Evolutionary conservation across 2,113 vertebrate genomes (phyloP), one percentile per base, ranked within the genome.

Genomic region (Hypanus sabinus): DNA sequence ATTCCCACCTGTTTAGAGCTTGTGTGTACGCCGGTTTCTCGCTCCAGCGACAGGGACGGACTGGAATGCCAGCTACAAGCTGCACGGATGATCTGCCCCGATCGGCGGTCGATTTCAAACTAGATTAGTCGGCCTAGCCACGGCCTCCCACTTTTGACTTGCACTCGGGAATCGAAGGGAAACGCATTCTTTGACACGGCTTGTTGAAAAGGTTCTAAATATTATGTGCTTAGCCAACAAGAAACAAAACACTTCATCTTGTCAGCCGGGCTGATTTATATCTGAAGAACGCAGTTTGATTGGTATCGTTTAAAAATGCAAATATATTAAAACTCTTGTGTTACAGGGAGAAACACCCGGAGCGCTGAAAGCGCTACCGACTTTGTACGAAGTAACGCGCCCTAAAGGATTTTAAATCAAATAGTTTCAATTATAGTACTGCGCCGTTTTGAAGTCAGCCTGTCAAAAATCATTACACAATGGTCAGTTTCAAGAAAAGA

Each of bases 141-240:
- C 11, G 9, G 55, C 79, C 18, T 16, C 10, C 33, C 60, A 20
- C 14, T 33, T 30, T 90, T 68, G 5, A 33, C 30, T 90, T 65
- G 60, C 60, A 22, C n/a, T 90, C 27, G 60, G 60, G 7, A 33
- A 1, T 87, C 27, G 10, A 30, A 87, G 30, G 83, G 55, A n/a
- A 85, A 60, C 81, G 55, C 81, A 90, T 90, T 90, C 85, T 90
- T 33, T 90, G 85, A 90, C 85, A 90, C 85, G 85, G 85, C 60
- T 36, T 90, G 60, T 90, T 90, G 62, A 60, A 33, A 65, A 33
- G 60, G n/a, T 20, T 90, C 85, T 90, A 90, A 90, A 90, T 90
- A 90, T 90, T 90, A 90, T 90, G 85, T 33, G 85, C 33, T 65
- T 90, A 65, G 30, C 30, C 85, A 90, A 90, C n/a, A 90, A 65